A percentile compares a stretch with the other conserved stretches of the same genome.
Evolutionary conservation across 2,797 vertebrate species (phyloP).

Genomic region (Kryptopterus vitreolus): DNA sequence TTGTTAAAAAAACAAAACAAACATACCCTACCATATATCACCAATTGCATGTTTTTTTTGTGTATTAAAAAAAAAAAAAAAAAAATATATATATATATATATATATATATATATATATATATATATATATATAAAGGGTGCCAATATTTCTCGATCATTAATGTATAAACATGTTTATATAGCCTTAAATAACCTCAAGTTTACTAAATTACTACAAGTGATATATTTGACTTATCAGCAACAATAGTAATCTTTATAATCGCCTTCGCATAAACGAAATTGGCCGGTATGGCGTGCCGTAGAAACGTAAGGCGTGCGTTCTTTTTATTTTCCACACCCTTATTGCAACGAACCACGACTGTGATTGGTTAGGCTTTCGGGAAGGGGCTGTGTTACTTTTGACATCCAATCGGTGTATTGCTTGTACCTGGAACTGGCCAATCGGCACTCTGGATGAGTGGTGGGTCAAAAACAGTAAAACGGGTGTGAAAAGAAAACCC

Average conservation of each 20-base stretch:
- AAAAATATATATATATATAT: neutral
- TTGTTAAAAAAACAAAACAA: neutral
- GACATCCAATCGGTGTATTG: neutral
- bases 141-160: neutral
- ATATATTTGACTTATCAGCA: neutral
- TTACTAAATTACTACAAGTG: neutral
- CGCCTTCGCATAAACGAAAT: neutral
- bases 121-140: neutral
- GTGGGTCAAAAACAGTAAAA: neutral
- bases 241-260: neutral
- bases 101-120: neutral
- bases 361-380: neutral
- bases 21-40: neutral
- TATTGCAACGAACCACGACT: neutral
- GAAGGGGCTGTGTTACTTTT: neutral
- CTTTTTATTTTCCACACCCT: neutral
- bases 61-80: too few relatives aligned
- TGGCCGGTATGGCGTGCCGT: neutral
- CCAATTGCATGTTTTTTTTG: neutral
- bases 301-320: neutral
- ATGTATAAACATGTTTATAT: neutral
- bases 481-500: neutral
- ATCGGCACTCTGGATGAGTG: neutral
- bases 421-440: neutral
- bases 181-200: neutral